Base-by-base conservation (phyloP, 64 coral and sea anemone species). In the Exaiptasia diaphana region DNA sequence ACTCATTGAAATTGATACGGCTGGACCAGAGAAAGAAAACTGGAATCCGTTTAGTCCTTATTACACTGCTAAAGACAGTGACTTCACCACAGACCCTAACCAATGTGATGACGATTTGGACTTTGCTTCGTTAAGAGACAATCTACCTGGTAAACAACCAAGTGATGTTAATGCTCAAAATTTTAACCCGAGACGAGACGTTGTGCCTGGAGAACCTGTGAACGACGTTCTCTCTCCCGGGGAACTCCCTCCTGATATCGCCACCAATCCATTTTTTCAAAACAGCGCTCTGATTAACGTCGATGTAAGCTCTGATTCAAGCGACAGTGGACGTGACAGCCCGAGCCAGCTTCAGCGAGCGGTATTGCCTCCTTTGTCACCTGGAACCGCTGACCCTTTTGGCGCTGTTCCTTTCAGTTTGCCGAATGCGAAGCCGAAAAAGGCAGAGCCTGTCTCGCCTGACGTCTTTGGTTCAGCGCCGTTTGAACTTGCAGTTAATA, bases 41-140 rank as follows among this genome's bases (percentile, higher is more conserved):
- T 87, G 84, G 84, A 87, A 87, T 42, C 84, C 84, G 3, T 87
- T 87, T 69, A 87, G 84, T 54, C 84, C 84, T 67, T 87, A 64
- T 68, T 87, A 87, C 38, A 45, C 67, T 10, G 62, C 71, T 20
- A 87, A 77, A 1, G 84, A 87, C 39, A 15, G 13, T 14, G 73
- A 78, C 38, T 77, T 78, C 25, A 22, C 38, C 4, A 35, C 29
- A 5, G 57, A 65, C 21, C 59, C 58, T 37, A 67, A 15, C 11
- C 58, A 53, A 22, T 67, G 43, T 32, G 36, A 61, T 21, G 83
- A 86, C 43, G 83, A 87, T 33, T 15, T 45, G 5, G 84, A 87
- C 33, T 87, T 87, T 42, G 84, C 84, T 4, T 77, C 84, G 5
- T 26, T 87, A 27, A 74, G 84, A 5, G 60, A 39, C 22, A 70